These are phyloP conservation scores for Pseudochromis fuscus DNA, from an alignment of 2,797 vertebrate genomes.

Conservation along the genomic window DNA sequence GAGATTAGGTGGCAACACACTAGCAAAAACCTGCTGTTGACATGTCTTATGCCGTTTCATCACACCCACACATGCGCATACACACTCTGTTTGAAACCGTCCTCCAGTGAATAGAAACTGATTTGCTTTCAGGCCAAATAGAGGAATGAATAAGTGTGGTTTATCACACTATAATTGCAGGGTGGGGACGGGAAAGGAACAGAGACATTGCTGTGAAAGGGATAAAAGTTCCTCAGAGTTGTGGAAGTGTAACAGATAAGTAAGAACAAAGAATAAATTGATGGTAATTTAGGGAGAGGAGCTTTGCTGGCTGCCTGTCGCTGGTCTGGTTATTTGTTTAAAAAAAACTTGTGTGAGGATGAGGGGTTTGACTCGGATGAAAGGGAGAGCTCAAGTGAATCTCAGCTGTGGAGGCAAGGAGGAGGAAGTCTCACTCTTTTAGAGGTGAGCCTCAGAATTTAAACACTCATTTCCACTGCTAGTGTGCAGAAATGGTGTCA, in stretches of 20 bases:
- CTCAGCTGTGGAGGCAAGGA: constrained; percentile 36
- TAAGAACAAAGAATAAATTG: constrained; percentile 68
- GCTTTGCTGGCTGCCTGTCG: constrained; percentile 54
- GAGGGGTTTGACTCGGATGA: constrained; percentile 60
- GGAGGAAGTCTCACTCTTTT: constrained; percentile 48
- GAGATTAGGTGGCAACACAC: constrained; percentile 76
- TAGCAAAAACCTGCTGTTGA: constrained; percentile 67
- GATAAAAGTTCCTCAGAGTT: constrained; percentile 63
- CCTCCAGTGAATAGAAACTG: constrained; percentile 57
- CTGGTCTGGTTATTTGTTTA: constrained; percentile 64
- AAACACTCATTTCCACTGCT: constrained; percentile 1
- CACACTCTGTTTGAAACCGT: constrained; percentile 35
- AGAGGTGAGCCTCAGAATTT: constrained; percentile 39
- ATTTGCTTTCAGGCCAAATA: constrained; percentile 69
- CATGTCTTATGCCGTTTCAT: constrained; percentile 56
- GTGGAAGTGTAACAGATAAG: constrained; percentile 64
- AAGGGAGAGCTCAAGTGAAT: constrained; percentile 51
- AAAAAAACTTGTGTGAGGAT: constrained; percentile 59
- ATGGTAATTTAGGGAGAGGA: constrained; percentile 63
- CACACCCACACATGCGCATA: constrained; percentile 8
- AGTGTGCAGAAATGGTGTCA: not conserved
- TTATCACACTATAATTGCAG: constrained; percentile 59
- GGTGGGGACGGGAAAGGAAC: constrained; percentile 46
- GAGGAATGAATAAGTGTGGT: constrained; percentile 46
- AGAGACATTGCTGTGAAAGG: constrained; percentile 33